Evolutionary conservation across 1,140 invertebrate species (phyloP).

Genomic region (Elymnias hypermnestra): DNA sequence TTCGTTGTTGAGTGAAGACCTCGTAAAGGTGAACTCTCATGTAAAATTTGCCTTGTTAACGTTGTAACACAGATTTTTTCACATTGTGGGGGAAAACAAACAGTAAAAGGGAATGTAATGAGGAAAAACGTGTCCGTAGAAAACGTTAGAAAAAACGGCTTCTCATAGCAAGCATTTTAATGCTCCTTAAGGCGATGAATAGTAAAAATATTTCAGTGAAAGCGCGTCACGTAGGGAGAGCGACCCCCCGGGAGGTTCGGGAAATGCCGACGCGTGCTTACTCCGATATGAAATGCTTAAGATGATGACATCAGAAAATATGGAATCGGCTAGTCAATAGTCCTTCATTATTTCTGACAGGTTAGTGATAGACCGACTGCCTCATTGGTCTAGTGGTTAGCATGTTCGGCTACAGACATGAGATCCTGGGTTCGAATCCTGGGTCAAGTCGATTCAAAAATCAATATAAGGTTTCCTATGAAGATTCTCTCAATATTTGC

Average conservation of each 20-base stretch:
- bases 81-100: slow-evolving; percentile 46
- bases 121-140: slow-evolving; percentile 17
- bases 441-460: too few species aligned
- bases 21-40: too few species aligned
- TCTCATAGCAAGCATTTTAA: slow-evolving; percentile 50
- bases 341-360: not conserved
- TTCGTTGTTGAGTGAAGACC: too few species aligned
- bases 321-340: slow-evolving; percentile 2
- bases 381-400: too few species aligned
- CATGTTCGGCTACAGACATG: too few species aligned
- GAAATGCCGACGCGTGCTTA: slow-evolving; percentile 51
- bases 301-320: slow-evolving; percentile 14
- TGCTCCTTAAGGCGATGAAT: slow-evolving; percentile 56
- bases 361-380: too few species aligned
- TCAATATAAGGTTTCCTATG: too few species aligned
- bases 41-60: too few species aligned
- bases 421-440: too few species aligned
- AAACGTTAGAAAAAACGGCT: slow-evolving; percentile 37
- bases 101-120: slow-evolving; percentile 8
- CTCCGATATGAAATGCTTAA: slow-evolving; percentile 53
- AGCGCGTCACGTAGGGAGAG: slow-evolving; percentile 51
- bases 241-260: slow-evolving; percentile 43
- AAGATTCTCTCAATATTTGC: too few species aligned
- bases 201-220: slow-evolving; percentile 63
- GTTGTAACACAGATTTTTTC: slow-evolving; percentile 32